Base-by-base conservation (phyloP, 2,888 invertebrate species). In the Eledona agricola region DNA sequence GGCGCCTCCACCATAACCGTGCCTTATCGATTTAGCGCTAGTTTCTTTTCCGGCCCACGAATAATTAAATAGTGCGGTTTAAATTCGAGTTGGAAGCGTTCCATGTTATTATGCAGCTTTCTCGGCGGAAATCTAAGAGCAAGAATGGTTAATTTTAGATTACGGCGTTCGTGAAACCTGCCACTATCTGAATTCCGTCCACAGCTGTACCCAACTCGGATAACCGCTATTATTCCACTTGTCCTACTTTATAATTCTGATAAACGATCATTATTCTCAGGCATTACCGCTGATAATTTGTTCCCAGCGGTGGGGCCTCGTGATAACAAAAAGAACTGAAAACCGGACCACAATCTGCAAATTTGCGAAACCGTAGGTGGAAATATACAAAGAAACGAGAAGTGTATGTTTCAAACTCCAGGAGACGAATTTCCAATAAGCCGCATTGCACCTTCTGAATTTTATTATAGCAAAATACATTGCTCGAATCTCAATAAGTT, bases 211-310 rank as follows among this genome's bases (percentile, higher is more conserved):
- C 47, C 52, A 49, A 26, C 52, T 52, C 35, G 55, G 55, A 55
- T 55, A 55, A 52, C 56, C 56, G 56, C 52, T 29, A 53, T 56
- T 56, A 56, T 56, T 53, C 56, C 50, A 46, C 40, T 51, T 55
- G 55, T 55, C 46, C 51, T 51, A 51, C 56, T 56, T 56, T 56
- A 52, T 56, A 56, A 56, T 53, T 43, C 43, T 56, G 56, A 56
- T 53, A 56, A 53, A 56, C 52, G 49, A 37, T 47, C 52, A 40
- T 53, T 47, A 53, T 56, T 37, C 25, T 19, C 31, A 22, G 28
- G 40, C 35, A 40, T 49, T 19, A 29, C 17, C 22, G 37, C 34
- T 35, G 34, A 46, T 46, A 25, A 26, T 46, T 46, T 46, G 34
- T 17, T 45, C 22, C 15, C 25, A 4, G 34, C 12, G 32, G 16